phyloP scores from a whole-genome alignment of 2,797 vertebrate species.

The Acrossocheilus fasciatus region DNA sequence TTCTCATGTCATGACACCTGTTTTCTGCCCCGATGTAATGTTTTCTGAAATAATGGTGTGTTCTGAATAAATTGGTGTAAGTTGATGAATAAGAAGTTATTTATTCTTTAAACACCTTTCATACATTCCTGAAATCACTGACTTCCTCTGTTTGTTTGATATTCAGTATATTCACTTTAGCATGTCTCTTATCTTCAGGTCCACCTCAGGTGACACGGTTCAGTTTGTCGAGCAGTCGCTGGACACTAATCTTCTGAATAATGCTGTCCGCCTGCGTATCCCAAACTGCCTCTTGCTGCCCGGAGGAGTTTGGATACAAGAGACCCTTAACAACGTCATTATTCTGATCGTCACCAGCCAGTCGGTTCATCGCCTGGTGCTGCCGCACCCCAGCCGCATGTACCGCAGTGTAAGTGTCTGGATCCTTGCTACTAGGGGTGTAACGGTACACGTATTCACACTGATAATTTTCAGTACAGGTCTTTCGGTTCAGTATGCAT shows the following conservation, averaged over 20 bases:
- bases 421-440: background rate
- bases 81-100: background rate
- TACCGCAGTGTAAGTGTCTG: conserved; percentile 88
- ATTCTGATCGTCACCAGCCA: conserved; percentile 88
- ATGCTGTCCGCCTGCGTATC: conserved; percentile 82
- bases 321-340: conserved; percentile 86
- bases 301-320: conserved; percentile 86
- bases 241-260: conserved; percentile 90
- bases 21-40: background rate
- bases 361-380: conserved; percentile 87
- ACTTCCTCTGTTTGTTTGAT: background rate
- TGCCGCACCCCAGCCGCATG: conserved; percentile 89
- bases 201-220: conserved; percentile 83
- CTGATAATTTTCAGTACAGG: too few species aligned
- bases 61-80: too few species aligned
- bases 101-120: background rate
- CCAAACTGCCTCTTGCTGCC: conserved; percentile 85
- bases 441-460: too few species aligned
- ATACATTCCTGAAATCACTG: background rate
- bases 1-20: too few species aligned
- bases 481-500: too few species aligned
- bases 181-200: conserved; percentile 74
- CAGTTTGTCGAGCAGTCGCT: conserved; percentile 91
- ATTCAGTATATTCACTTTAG: background rate
- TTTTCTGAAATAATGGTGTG: background rate